Evolutionary conservation across 2,797 vertebrate species (phyloP).

Genomic region (Lophotriccus pileatus): DNA sequence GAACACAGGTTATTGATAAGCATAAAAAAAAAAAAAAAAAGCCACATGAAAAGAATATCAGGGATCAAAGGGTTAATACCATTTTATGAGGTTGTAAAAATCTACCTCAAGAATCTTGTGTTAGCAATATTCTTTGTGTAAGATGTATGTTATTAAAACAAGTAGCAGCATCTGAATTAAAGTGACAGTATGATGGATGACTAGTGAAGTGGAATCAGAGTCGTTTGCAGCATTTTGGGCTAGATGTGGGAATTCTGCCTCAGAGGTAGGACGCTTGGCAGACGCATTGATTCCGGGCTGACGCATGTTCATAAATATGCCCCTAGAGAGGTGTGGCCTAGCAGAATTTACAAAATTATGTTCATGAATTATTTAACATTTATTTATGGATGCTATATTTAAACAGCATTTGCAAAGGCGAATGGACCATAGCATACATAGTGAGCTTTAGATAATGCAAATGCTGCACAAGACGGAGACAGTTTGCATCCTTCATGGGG

Average conservation of each 20-base stretch:
- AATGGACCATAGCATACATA: conserved; percentile 62
- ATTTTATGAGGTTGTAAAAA: conserved; percentile 85
- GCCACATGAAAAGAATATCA: conserved; percentile 66
- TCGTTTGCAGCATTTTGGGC: conserved; percentile 84
- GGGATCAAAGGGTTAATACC: conserved; percentile 87
- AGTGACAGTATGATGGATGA: conserved; percentile 94
- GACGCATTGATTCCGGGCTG: conserved; percentile 86
- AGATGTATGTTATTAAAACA: conserved; percentile 93
- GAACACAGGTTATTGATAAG: conserved; percentile 80
- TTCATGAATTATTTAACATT: conserved; percentile 96
- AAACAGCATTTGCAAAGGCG: conserved; percentile 75
- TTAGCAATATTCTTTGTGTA: conserved; percentile 88
- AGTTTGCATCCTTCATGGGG: conserved; percentile 23
- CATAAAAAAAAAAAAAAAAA: conserved; percentile 68
- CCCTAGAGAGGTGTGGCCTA: conserved; percentile 86
- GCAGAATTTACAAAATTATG: conserved; percentile 88
- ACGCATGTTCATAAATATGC: conserved; percentile 81
- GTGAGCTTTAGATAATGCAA: conserved; percentile 77
- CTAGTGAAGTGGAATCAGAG: conserved; percentile 81
- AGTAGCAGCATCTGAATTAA: conserved; percentile 96
- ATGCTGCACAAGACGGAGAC: conserved; percentile 54
- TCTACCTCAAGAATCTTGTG: conserved; percentile 84
- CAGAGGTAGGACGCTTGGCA: conserved; percentile 79
- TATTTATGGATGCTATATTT: conserved; percentile 85
- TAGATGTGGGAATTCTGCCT: conserved; percentile 83